These are phyloP conservation scores for Zaprionus inermis DNA, from an alignment of 1,140 invertebrate genomes.

Conservation along the genomic window DNA sequence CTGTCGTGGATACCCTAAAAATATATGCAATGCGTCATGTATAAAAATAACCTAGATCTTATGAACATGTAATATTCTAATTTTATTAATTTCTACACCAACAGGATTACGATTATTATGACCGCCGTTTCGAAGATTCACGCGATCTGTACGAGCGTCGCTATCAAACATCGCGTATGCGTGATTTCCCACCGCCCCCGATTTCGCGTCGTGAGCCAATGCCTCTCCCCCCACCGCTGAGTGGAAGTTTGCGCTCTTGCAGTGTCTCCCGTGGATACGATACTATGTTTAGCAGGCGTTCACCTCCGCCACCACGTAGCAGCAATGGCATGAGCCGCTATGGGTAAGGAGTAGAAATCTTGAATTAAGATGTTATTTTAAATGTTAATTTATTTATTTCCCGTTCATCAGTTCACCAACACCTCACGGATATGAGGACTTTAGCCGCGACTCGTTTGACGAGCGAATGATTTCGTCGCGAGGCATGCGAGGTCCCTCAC, in stretches of 20 bases:
- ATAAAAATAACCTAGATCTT: neutral
- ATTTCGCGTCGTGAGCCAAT: constrained; percentile 85
- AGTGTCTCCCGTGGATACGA: constrained; percentile 89
- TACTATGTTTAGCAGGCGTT: constrained; percentile 91
- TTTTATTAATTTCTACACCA: neutral
- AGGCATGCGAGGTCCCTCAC: constrained; percentile 85
- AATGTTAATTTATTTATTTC: neutral
- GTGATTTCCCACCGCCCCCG: constrained; percentile 87
- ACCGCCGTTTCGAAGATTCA: constrained; percentile 90
- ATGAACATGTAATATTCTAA: constrained; percentile 19
- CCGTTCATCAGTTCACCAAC: constrained; percentile 53
- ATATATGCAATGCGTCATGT: constrained; percentile 6
- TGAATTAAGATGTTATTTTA: neutral
- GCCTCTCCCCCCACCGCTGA: constrained; percentile 83
- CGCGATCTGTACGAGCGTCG: constrained; percentile 91
- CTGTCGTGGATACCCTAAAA: constrained; percentile 24
- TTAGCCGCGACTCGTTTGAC: constrained; percentile 93
- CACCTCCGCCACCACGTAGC: constrained; percentile 86
- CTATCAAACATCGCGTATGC: constrained; percentile 88
- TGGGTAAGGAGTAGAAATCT: constrained; percentile 55
- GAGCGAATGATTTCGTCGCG: constrained; percentile 90
- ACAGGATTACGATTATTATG: constrained; percentile 93
- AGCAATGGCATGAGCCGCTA: constrained; percentile 84
- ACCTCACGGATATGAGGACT: constrained; percentile 90
- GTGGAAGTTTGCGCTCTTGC: constrained; percentile 85